A percentile compares a stretch with the other conserved stretches of the same genome.
phyloP scores from a whole-genome alignment of 2,888 invertebrate genomes.

The Eulithis prunata region DNA sequence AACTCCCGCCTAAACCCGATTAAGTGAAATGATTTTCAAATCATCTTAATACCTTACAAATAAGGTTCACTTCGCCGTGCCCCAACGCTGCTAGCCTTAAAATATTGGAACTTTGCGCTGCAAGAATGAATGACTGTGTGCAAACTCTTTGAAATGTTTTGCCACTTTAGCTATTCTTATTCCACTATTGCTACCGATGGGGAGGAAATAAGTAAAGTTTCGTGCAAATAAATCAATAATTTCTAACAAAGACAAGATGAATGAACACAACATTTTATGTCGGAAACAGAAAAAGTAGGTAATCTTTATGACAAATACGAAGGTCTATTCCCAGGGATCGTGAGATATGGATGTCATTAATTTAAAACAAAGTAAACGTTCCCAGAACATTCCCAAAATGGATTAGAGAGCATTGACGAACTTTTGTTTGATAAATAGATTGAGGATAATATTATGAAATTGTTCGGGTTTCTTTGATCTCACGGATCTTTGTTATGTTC shows the following conservation, averaged over 20 bases:
- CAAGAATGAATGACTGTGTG: conserved; percentile 56
- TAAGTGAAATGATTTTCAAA: conserved; percentile 52
- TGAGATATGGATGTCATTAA: conserved; percentile 69
- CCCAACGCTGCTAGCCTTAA: conserved; percentile 48
- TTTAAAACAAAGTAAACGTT: conserved; percentile 72
- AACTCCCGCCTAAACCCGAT: conserved; percentile 50
- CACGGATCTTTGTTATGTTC: conserved; percentile 27
- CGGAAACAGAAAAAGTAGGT: conserved; percentile 70
- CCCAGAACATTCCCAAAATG: conserved; percentile 56
- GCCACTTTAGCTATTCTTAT: conserved; percentile 51
- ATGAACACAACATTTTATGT: conserved; percentile 59
- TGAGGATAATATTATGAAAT: conserved; percentile 52
- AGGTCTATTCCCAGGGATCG: conserved; percentile 66
- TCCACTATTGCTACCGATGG: conserved; percentile 42
- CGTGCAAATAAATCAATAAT: conserved; percentile 44
- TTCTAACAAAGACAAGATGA: conserved; percentile 47
- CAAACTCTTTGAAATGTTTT: conserved; percentile 56
- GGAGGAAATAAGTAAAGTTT: conserved; percentile 41
- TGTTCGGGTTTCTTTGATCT: conserved; percentile 39
- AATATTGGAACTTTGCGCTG: conserved; percentile 51
- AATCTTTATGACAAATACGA: conserved; percentile 76
- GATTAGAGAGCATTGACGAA: conserved; percentile 62
- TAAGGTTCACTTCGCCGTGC: conserved; percentile 49
- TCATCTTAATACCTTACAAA: conserved; percentile 45
- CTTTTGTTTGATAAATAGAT: conserved; percentile 59